A percentile compares a stretch with the other conserved stretches of the same genome.
Conservation (phyloP, 2,888 invertebrate genomes). For the Ormyrus labotus region DNA sequence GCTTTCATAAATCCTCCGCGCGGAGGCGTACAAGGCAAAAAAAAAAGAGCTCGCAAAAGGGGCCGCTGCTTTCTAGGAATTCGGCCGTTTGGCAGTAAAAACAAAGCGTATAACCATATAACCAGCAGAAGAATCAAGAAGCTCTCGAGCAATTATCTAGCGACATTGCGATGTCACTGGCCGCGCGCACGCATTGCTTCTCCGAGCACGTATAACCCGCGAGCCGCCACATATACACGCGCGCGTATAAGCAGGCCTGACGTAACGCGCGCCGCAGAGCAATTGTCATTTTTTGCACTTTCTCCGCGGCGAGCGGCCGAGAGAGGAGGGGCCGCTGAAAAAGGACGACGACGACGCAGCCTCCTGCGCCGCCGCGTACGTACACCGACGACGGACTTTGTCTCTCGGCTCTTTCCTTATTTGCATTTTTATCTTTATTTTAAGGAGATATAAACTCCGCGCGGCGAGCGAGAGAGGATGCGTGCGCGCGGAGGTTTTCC, state of each 20-base stretch:
- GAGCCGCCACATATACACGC: neutral
- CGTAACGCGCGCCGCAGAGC: constrained; percentile 60
- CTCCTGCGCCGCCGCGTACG: neutral
- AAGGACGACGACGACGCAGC: constrained; percentile 6
- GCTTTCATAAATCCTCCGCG: constrained; percentile 4
- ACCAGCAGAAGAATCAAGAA: neutral
- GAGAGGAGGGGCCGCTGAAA: constrained; percentile 43
- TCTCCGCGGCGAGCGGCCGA: constrained; percentile 56
- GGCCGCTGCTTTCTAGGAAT: constrained; percentile 18
- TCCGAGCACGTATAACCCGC: constrained; percentile 37
- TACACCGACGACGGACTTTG: neutral
- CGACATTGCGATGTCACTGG: neutral
- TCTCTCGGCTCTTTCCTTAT: constrained; percentile 21
- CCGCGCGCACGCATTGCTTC: constrained; percentile 45
- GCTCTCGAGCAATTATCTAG: constrained; percentile 2
- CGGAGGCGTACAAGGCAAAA: too few species aligned
- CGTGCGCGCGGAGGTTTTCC: neutral
- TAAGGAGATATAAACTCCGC: neutral
- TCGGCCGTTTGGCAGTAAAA: neutral
- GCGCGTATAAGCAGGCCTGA: constrained; percentile 43
- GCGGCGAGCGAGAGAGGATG: too few species aligned
- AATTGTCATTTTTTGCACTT: constrained; percentile 64
- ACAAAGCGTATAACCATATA: neutral
- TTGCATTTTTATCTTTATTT: constrained; percentile 29
- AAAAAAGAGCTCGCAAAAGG: constrained; percentile 1